These are phyloP conservation scores for Holacanthella duospinosa DNA, from an alignment of 2,888 invertebrate species.

Conservation along the genomic window DNA sequence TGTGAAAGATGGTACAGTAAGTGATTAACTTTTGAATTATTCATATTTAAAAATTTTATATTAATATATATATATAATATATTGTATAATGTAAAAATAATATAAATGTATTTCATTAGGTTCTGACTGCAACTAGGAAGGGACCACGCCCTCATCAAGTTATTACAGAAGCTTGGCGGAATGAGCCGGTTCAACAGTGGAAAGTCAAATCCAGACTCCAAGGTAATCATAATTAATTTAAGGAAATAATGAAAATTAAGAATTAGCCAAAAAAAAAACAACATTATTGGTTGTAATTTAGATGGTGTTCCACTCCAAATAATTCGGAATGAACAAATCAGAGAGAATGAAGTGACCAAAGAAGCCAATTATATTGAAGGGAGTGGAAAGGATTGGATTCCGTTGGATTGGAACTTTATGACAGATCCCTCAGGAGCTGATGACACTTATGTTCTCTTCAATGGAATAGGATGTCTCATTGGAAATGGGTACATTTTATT, in stretches of 20 bases:
- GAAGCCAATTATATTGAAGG: neutral
- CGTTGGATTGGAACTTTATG: neutral
- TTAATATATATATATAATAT: too few species aligned
- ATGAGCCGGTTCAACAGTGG: neutral
- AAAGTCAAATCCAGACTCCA: neutral
- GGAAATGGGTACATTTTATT: neutral
- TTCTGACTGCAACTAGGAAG: neutral
- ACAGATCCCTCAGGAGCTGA: neutral
- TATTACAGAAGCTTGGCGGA: slow-evolving; percentile 14
- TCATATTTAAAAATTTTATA: too few species aligned
- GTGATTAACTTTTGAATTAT: neutral
- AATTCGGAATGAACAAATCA: neutral
- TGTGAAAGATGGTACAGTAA: neutral
- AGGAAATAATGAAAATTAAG: neutral
- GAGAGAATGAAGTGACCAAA: neutral
- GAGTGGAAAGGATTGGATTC: neutral
- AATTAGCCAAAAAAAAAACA: too few species aligned
- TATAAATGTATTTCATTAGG: neutral
- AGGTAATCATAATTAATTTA: too few species aligned
- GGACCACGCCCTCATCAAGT: neutral
- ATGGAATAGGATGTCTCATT: slow-evolving; percentile 1
- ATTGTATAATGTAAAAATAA: too few species aligned
- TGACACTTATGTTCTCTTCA: neutral
- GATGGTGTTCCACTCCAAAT: neutral
- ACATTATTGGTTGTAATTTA: neutral